Conservation (phyloP, 92 coral and sea anemone genomes). For the Bergia puertoricense region DNA sequence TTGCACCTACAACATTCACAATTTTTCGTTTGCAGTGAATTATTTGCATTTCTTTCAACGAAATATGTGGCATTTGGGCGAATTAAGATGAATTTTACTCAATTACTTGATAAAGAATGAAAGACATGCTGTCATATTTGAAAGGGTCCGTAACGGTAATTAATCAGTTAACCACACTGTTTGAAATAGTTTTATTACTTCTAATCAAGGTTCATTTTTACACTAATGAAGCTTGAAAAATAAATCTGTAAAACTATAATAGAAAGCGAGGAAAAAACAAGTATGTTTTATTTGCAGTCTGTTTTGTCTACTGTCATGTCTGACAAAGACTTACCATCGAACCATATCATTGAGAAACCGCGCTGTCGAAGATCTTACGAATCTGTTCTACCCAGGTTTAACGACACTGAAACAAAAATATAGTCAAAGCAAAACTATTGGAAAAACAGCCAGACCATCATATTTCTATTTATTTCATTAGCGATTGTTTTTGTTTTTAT, state of each 20-base stretch:
- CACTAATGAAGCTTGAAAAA: background rate
- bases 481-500: background rate
- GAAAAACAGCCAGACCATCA: background rate
- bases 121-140: background rate
- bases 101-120: conserved; percentile 4
- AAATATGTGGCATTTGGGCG: background rate
- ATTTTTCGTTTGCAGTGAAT: background rate
- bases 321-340: background rate
- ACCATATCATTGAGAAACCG: too few species aligned
- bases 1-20: background rate
- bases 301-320: background rate
- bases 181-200: background rate
- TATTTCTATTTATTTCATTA: background rate
- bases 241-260: background rate
- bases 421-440: background rate
- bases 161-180: background rate
- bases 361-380: background rate
- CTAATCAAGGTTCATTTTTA: background rate
- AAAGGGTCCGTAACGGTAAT: background rate
- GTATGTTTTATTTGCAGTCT: background rate
- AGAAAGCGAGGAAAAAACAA: background rate
- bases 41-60: background rate
- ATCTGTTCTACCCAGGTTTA: background rate
- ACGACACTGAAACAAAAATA: background rate
- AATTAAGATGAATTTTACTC: background rate